Conservation (phyloP, 2,113 vertebrate genomes). For the human region DNA sequence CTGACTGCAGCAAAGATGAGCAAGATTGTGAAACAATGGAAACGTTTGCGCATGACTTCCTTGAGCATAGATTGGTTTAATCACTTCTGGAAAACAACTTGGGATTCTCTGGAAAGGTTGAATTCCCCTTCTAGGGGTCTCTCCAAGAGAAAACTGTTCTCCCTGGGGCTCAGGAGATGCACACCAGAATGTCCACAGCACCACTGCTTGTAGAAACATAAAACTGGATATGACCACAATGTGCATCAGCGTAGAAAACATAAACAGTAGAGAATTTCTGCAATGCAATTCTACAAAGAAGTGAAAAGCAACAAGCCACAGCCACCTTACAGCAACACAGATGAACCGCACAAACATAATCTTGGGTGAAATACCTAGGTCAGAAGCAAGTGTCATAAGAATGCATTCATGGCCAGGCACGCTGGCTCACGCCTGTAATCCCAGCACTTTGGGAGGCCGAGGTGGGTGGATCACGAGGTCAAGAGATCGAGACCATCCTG, state of each 20-base stretch:
- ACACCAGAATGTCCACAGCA: neutral
- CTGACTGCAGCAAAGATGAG: neutral
- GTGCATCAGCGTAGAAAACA: neutral
- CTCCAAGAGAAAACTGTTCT: neutral
- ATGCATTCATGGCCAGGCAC: neutral
- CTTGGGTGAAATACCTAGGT: neutral
- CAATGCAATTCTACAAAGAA: neutral
- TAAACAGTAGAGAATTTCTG: neutral
- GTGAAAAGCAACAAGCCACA: neutral
- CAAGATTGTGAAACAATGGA: neutral
- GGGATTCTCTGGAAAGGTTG: neutral
- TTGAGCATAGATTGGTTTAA: neutral
- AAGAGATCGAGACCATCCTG: no score
- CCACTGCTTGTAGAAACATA: neutral
- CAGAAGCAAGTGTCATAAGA: neutral
- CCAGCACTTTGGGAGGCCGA: no score
- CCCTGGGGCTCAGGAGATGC: accelerated
- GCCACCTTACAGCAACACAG: neutral
- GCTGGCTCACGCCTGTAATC: no score
- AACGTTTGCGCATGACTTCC: neutral
- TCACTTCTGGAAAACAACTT: neutral
- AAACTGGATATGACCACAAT: neutral
- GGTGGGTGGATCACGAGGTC: no score
- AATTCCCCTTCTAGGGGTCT: neutral
- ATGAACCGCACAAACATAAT: neutral